Evolutionary conservation across 2,888 invertebrate genomes (phyloP).

Genomic region (Limnephilus auricula): DNA sequence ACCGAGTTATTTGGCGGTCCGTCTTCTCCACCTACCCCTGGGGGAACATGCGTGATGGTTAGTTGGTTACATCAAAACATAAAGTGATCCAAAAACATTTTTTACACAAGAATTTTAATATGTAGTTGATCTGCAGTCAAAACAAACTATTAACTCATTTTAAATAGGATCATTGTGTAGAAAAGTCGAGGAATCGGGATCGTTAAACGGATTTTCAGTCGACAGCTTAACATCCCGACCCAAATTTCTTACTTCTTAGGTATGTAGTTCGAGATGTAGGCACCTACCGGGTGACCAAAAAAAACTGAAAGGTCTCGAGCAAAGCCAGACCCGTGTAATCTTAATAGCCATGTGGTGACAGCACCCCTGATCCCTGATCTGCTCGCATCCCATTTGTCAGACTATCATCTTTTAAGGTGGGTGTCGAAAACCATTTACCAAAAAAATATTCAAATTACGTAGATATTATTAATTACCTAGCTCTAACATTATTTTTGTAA

Average conservation of each 20-base stretch:
- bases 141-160: neutral
- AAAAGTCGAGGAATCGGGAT: neutral
- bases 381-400: slow-evolving; percentile 16
- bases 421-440: neutral
- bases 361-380: slow-evolving; percentile 26
- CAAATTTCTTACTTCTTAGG: neutral
- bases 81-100: too few relatives aligned
- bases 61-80: too few relatives aligned
- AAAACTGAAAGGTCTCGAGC: slow-evolving; percentile 30
- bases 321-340: slow-evolving; percentile 36
- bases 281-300: slow-evolving; percentile 11
- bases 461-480: neutral
- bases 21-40: too few relatives aligned
- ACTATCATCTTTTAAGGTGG: neutral
- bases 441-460: neutral
- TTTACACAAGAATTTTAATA: neutral
- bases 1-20: too few relatives aligned
- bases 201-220: neutral
- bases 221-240: neutral
- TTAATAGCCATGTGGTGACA: slow-evolving; percentile 39
- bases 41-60: too few relatives aligned
- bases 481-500: neutral
- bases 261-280: neutral
- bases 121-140: neutral
- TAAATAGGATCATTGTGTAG: neutral